These are phyloP conservation scores for Drosophila auraria DNA, from an alignment of 1,140 invertebrate genomes.

Conservation along the genomic window DNA sequence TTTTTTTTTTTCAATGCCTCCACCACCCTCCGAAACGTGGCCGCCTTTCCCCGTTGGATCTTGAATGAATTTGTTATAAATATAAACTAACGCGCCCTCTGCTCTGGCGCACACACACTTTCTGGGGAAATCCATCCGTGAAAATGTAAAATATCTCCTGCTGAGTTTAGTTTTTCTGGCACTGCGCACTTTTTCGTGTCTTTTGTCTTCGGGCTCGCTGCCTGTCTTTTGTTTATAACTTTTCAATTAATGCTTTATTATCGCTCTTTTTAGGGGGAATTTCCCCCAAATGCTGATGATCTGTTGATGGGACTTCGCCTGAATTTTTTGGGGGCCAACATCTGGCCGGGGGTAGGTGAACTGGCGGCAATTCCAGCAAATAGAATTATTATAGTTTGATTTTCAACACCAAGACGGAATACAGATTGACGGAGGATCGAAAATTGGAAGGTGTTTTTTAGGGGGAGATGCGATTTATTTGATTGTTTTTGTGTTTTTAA, in stretches of 20 bases:
- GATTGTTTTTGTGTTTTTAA: not conserved
- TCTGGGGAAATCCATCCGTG: constrained; percentile 68
- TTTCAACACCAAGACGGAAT: constrained; percentile 31
- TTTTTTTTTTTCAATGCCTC: constrained; percentile 14
- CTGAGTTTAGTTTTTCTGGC: constrained; percentile 63
- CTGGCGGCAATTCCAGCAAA: constrained; percentile 32
- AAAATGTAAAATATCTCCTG: constrained; percentile 70
- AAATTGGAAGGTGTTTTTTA: constrained; percentile 9
- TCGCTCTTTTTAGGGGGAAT: constrained; percentile 33
- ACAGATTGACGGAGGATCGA: not conserved
- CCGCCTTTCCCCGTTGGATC: constrained; percentile 34
- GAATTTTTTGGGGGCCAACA: constrained; percentile 46
- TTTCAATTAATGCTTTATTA: constrained; percentile 68
- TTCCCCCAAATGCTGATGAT: constrained; percentile 45
- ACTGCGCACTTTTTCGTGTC: constrained; percentile 27
- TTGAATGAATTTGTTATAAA: constrained; percentile 68
- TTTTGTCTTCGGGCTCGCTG: constrained; percentile 36
- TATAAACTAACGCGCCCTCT: constrained; percentile 56
- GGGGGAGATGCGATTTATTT: not conserved
- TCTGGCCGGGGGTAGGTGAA: constrained; percentile 32
- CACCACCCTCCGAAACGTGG: not conserved
- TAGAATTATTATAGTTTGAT: constrained; percentile 49
- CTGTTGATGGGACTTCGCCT: constrained; percentile 54
- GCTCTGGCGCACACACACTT: constrained; percentile 47
- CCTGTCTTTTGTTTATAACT: constrained; percentile 61